Evolutionary conservation across 2,888 invertebrate genomes (phyloP).

Genomic region (Lasioglossum malachurum): DNA sequence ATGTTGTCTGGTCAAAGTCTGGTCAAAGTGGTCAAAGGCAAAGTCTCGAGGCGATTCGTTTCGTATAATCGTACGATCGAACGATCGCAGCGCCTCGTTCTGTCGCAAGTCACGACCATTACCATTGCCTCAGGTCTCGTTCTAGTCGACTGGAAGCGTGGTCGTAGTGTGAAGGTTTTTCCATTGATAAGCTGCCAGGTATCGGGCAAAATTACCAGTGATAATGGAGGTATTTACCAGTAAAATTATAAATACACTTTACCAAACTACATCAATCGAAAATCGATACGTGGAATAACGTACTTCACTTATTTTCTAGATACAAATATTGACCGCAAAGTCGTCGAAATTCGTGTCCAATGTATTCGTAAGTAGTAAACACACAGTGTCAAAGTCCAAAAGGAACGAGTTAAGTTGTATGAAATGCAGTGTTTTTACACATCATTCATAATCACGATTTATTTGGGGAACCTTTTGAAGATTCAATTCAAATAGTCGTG

Average conservation of each 20-base stretch:
- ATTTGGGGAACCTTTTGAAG: not conserved
- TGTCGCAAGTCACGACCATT: not conserved
- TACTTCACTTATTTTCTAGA: constrained; percentile 74
- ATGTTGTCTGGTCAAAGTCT: constrained; percentile 1
- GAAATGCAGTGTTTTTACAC: not conserved
- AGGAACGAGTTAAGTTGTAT: not conserved
- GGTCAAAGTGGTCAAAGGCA: too few species aligned
- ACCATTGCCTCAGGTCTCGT: not conserved
- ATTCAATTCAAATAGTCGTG: not conserved
- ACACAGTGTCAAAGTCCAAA: not conserved
- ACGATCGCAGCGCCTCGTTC: constrained; percentile 48
- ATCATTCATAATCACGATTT: not conserved
- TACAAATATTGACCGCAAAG: constrained; percentile 83
- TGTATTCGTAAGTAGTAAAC: constrained; percentile 80
- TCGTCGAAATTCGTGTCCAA: constrained; percentile 81
- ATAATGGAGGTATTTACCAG: constrained; percentile 52
- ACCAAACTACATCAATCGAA: not conserved
- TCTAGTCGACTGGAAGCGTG: not conserved
- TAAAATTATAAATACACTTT: not conserved
- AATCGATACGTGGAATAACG: not conserved
- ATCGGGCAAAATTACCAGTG: not conserved
- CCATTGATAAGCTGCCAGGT: not conserved
- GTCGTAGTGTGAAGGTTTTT: not conserved
- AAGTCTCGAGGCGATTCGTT: not conserved
- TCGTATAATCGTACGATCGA: constrained; percentile 31